phyloP scores from a whole-genome alignment of 2,888 invertebrate genomes.

The Coelopa pilipes region DNA sequence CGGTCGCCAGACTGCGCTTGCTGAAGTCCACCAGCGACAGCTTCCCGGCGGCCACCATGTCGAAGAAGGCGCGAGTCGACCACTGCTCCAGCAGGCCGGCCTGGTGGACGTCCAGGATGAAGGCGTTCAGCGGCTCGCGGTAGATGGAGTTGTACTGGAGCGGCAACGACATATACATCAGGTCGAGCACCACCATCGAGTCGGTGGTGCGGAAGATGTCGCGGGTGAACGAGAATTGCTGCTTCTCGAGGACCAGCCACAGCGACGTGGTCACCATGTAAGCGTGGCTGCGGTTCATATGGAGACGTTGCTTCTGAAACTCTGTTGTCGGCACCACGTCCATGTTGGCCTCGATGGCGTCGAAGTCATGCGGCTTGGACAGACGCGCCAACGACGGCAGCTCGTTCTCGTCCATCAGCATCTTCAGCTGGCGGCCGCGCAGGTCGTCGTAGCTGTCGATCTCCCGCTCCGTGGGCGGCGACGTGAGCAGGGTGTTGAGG shows the following conservation, averaged over 20 bases:
- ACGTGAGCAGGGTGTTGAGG: slow-evolving; percentile 34
- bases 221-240: slow-evolving; percentile 7
- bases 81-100: slow-evolving; percentile 41
- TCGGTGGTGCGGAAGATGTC: slow-evolving; percentile 25
- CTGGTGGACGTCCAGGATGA: slow-evolving; percentile 31
- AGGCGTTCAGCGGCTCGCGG: slow-evolving; percentile 32
- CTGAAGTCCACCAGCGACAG: slow-evolving; percentile 38
- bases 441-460: slow-evolving; percentile 24
- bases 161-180: slow-evolving; percentile 38
- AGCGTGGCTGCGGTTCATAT: not conserved
- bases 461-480: slow-evolving; percentile 2
- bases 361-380: not conserved
- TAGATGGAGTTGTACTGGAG: slow-evolving; percentile 43
- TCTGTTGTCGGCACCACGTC: not conserved
- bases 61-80: slow-evolving; percentile 30
- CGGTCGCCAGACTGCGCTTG: not conserved
- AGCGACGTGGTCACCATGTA: slow-evolving; percentile 19
- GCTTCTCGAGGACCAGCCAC: slow-evolving; percentile 19
- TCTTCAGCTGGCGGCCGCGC: not conserved
- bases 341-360: not conserved
- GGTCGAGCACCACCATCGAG: slow-evolving; percentile 34
- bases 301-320: not conserved
- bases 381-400: not conserved
- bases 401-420: slow-evolving; percentile 13
- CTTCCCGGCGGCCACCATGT: slow-evolving; percentile 38